A percentile compares a stretch with the other conserved stretches of the same genome.
These are phyloP conservation scores for Oopsacas minuta DNA, from an alignment of 37 sponge, comb jelly and placozoan genomes.

Conservation along the genomic window DNA sequence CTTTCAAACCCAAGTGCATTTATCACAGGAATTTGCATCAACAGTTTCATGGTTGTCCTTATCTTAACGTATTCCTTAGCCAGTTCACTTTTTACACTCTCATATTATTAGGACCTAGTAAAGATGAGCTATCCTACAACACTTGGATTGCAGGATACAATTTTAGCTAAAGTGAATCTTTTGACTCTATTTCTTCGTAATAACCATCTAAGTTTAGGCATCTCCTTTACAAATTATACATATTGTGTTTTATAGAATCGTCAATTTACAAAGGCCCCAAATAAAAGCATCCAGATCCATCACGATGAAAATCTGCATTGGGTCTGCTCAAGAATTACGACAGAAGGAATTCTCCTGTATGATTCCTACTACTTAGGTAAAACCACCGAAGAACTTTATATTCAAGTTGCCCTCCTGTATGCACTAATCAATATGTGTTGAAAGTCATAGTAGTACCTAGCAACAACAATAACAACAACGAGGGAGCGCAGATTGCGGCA, in stretches of 20 bases:
- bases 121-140: not conserved
- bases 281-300: not conserved
- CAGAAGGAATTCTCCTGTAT: not conserved
- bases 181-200: not conserved
- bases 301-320: constrained; percentile 1
- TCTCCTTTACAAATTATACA: not conserved
- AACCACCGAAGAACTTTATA: not conserved
- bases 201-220: not conserved
- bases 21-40: constrained; percentile 7
- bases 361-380: not conserved
- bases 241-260: not conserved
- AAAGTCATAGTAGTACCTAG: not conserved
- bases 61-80: not conserved
- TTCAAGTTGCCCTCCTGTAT: not conserved
- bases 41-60: not conserved
- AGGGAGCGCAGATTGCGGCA: not conserved
- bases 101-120: not conserved
- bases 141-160: not conserved
- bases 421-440: not conserved
- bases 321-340: not conserved
- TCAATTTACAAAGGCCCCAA: constrained; percentile 1
- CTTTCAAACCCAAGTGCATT: not conserved
- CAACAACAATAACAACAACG: constrained; percentile 6
- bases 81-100: not conserved
- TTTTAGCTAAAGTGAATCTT: not conserved